Conservation (phyloP, 2,888 invertebrate species). For the Callyntrura sp. region DNA sequence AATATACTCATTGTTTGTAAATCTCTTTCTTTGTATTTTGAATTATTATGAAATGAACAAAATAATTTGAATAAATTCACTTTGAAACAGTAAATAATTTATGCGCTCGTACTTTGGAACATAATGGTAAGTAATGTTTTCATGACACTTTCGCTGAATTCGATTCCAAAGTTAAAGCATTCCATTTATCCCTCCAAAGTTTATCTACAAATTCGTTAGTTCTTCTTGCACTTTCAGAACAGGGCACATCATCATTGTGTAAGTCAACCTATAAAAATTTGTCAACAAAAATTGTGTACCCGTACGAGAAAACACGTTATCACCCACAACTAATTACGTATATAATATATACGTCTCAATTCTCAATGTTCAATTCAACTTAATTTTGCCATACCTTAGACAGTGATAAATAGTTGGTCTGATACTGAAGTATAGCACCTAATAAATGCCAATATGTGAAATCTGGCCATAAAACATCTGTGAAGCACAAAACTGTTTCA, state of each 20-base stretch:
- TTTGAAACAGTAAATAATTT: neutral
- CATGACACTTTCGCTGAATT: conserved; percentile 20
- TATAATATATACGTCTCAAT: no score
- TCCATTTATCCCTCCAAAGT: conserved; percentile 73
- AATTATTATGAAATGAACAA: neutral
- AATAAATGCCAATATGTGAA: conserved; percentile 97
- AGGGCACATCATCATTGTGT: neutral
- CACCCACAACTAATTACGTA: neutral
- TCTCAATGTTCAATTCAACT: neutral
- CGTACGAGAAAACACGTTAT: no score
- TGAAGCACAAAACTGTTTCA: conserved; percentile 94
- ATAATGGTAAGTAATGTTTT: neutral
- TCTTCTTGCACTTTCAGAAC: conserved; percentile 58
- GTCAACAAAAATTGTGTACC: neutral
- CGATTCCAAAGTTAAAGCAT: conserved; percentile 55
- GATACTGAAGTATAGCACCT: conserved; percentile 94
- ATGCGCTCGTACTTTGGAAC: no score
- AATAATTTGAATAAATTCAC: neutral
- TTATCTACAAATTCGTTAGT: conserved; percentile 70
- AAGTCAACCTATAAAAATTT: conserved; percentile 40
- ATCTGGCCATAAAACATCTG: conserved; percentile 98
- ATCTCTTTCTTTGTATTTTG: neutral
- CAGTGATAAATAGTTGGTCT: conserved; percentile 87
- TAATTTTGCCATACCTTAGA: conserved; percentile 70
- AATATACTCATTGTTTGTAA: no score